phyloP scores from a whole-genome alignment of 1,140 invertebrate genomes.

The Thrips palmi region DNA sequence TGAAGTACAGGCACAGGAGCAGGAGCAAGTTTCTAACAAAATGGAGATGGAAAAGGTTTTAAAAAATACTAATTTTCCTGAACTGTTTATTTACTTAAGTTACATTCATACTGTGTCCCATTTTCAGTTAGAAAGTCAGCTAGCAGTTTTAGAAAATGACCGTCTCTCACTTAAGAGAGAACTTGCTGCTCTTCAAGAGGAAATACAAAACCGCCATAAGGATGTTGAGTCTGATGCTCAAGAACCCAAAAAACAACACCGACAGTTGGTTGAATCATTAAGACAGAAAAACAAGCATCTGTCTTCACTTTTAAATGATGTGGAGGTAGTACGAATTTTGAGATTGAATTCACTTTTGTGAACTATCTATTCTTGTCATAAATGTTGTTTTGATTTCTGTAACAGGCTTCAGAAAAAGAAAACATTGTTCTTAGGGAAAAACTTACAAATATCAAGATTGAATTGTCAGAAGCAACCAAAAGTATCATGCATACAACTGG shows the following conservation, averaged over 20 bases:
- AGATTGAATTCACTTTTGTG: neutral
- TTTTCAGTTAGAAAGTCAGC: conserved; percentile 23
- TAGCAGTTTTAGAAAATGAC: conserved; percentile 29
- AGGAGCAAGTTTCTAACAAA: neutral
- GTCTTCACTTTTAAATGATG: conserved; percentile 37
- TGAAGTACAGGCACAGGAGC: no score
- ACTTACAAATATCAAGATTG: conserved; percentile 33
- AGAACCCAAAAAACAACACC: conserved; percentile 23
- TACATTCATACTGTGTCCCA: no score
- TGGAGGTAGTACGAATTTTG: conserved; percentile 30
- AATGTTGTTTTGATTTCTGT: conserved; percentile 12
- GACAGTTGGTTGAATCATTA: conserved; percentile 31
- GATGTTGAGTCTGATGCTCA: conserved; percentile 8
- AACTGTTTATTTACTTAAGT: no score
- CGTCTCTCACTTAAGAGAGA: conserved; percentile 26
- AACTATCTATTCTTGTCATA: conserved; percentile 3
- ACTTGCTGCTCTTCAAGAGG: conserved; percentile 18
- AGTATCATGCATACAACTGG: conserved; percentile 37
- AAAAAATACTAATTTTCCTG: no score
- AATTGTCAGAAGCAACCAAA: conserved; percentile 40
- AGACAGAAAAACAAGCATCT: conserved; percentile 46
- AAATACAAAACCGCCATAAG: conserved; percentile 15
- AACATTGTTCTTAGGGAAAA: conserved; percentile 38
- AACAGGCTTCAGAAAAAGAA: conserved; percentile 40
- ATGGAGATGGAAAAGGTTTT: conserved; percentile 5